Conservation (phyloP, 1,140 invertebrate species). For the Schmidtea mediterranea region DNA sequence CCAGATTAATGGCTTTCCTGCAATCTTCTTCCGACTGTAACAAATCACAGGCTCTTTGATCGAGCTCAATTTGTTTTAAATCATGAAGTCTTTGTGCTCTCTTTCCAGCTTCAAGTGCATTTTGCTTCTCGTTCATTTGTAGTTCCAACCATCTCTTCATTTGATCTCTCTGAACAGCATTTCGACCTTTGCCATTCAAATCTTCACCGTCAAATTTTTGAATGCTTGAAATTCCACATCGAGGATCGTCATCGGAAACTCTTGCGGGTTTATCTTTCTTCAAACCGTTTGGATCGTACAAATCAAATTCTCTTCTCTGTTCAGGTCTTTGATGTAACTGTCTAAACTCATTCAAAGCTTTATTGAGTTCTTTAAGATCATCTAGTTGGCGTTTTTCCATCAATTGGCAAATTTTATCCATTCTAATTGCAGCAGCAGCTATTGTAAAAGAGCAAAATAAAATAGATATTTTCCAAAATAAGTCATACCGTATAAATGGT, state of each 20-base stretch:
- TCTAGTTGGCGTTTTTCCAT: slow-evolving; percentile 23
- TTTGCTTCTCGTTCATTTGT: slow-evolving; percentile 33
- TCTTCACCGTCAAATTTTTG: slow-evolving; percentile 57
- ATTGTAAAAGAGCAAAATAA: too few relatives aligned
- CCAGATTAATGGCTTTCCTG: slow-evolving; percentile 30
- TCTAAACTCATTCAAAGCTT: slow-evolving; percentile 42
- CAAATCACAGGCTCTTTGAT: slow-evolving; percentile 23
- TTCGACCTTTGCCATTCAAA: slow-evolving; percentile 33
- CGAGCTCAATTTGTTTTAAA: slow-evolving; percentile 24
- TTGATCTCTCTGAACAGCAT: slow-evolving; percentile 42
- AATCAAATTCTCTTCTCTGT: slow-evolving; percentile 47
- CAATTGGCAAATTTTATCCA: too few relatives aligned
- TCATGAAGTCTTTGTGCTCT: slow-evolving; percentile 22
- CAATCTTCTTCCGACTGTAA: slow-evolving; percentile 23
- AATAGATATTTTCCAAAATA: too few relatives aligned
- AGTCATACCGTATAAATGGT: slow-evolving; percentile 11
- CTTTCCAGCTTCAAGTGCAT: slow-evolving; percentile 31
- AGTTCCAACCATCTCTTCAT: slow-evolving; percentile 46
- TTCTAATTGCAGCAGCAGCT: too few relatives aligned
- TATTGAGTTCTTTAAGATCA: neutral
- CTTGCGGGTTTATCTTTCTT: slow-evolving; percentile 44
- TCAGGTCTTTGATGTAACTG: slow-evolving; percentile 41
- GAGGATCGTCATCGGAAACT: slow-evolving; percentile 38
- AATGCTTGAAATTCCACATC: slow-evolving; percentile 31
- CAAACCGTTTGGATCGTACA: slow-evolving; percentile 46